Evolutionary conservation across 2,113 vertebrate species (phyloP), one percentile per base, ranked within the genome.

Genomic region (Salvelinus sp.): DNA sequence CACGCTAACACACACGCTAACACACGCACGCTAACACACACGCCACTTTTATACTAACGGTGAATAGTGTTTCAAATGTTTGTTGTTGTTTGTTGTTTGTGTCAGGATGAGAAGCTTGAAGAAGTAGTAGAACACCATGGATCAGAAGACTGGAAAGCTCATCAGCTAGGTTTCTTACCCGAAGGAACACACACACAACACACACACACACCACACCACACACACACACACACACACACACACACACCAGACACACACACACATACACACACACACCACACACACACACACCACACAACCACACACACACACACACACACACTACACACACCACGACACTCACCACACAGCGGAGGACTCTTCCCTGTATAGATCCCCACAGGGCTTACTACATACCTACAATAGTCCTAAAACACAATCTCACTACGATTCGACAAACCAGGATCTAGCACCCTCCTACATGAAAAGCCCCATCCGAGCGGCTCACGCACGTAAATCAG

Each of bases 71-170:
- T 73, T 9, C 68, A 54, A 18, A 20, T 57, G 18, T n/a, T 14
- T 16, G 47, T 44, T 54, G 10, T 47, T 82, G 1, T 86, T 10
- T 54, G 10, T 47, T 82, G 1, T 86, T 79, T 84, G 72, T 83
- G 72, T 71, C 91, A 99, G 98, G 98, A 99, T 92, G 98, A 99
- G 88, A 98, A 98, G 85, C 75, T 99, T 99, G 78, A 99, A 99
- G 91, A 97, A 97, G 88, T 98, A 63, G 98, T 98, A 77, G 98
- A 99, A 82, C 94, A 96, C 88, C 96, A 99, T 87, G 97, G 97
- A 82, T 97, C 96, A 79, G 97, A 99, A 84, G 97, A 99, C 91
- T 99, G 98, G 98, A 99, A 99, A 99, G 94, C 87, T 97, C 82
- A 97, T 99, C 85, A n/a, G 96, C 98, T 82, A 98, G 93, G 93